Conservation (phyloP, 2,888 invertebrate genomes). For the Orchesella flavescens region DNA sequence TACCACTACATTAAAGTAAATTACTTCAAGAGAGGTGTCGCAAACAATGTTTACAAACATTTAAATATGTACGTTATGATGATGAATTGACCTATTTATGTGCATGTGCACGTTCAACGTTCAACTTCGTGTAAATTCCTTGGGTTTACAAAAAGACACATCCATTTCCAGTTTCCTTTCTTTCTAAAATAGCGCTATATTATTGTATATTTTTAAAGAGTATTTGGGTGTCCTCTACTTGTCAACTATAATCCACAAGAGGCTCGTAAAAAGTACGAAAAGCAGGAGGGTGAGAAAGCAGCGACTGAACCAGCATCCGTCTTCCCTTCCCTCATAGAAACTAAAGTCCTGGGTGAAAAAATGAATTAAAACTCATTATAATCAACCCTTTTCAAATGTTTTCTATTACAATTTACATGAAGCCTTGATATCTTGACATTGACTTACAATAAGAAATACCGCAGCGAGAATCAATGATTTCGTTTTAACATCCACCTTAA, state of each 20-base stretch:
- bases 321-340: slow-evolving; percentile 65
- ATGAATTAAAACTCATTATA: neutral
- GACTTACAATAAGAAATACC: slow-evolving; percentile 76
- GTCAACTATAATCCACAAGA: slow-evolving; percentile 57
- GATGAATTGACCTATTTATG: too few species aligned
- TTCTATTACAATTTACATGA: neutral
- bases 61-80: too few species aligned
- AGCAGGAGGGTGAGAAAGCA: slow-evolving; percentile 63
- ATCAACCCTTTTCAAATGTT: neutral
- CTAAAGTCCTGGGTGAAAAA: slow-evolving; percentile 62
- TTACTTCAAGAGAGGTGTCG: too few species aligned
- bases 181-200: too few species aligned
- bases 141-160: too few species aligned
- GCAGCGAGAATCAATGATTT: slow-evolving; percentile 77
- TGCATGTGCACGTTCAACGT: too few species aligned
- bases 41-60: too few species aligned
- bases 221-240: slow-evolving; percentile 38
- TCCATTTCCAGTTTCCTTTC: too few species aligned
- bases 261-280: slow-evolving; percentile 53
- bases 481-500: slow-evolving; percentile 76
- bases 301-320: slow-evolving; percentile 64
- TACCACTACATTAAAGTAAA: too few species aligned
- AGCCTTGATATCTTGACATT: neutral
- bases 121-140: too few species aligned
- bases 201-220: neutral